Percentiles rank a stretch among this genome's conserved stretches.
Conservation (phyloP, 2,888 invertebrate genomes). For the Cephonodes hylas region DNA sequence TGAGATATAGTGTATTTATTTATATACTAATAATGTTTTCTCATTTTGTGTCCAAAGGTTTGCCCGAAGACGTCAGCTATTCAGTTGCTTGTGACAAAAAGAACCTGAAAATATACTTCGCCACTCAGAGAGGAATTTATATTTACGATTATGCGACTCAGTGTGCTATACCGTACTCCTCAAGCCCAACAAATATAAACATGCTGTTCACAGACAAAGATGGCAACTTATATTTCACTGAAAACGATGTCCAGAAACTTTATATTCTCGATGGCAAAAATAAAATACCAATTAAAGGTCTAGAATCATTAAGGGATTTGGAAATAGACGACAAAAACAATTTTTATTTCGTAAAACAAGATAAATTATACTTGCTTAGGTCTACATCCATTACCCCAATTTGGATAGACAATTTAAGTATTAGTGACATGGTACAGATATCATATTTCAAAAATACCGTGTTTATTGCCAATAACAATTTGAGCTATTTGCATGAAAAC, state of each 20-base stretch:
- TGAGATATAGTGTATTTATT: too few species aligned
- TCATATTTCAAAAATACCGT: constrained; percentile 53
- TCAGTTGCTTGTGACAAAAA: constrained; percentile 63
- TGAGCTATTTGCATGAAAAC: constrained; percentile 60
- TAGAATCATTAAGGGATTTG: constrained; percentile 59
- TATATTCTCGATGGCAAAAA: constrained; percentile 54
- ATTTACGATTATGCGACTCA: constrained; percentile 52
- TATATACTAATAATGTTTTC: neutral
- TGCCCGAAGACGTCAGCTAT: constrained; percentile 60
- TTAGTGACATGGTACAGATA: constrained; percentile 62
- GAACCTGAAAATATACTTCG: constrained; percentile 57
- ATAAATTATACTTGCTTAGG: constrained; percentile 55
- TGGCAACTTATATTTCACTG: constrained; percentile 62
- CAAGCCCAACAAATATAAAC: constrained; percentile 47
- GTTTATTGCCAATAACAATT: constrained; percentile 55
- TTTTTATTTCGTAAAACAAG: constrained; percentile 60
- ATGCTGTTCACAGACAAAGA: constrained; percentile 64
- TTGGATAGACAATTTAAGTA: constrained; percentile 51
- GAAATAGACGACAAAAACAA: constrained; percentile 63
- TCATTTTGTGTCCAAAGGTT: constrained; percentile 40
- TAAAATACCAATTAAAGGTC: constrained; percentile 50
- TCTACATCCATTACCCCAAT: constrained; percentile 42
- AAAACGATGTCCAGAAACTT: constrained; percentile 54
- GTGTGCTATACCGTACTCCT: constrained; percentile 45
- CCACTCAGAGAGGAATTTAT: constrained; percentile 62